A percentile compares a stretch with the other conserved stretches of the same genome.
Conservation (phyloP, 2,888 invertebrate genomes). For the Brenthis daphne region DNA sequence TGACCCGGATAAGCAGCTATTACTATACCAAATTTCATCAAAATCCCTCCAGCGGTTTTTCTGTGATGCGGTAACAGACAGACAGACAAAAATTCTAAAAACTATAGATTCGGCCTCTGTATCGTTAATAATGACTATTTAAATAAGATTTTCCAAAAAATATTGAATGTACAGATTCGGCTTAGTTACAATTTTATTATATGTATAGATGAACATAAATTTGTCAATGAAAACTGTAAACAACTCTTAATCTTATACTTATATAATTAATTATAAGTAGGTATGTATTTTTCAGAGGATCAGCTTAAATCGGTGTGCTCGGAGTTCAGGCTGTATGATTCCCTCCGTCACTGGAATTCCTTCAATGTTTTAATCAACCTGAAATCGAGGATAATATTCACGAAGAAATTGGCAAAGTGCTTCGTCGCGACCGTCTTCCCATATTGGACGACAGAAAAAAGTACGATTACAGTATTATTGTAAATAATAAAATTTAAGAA, state of each 20-base stretch:
- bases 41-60: no score
- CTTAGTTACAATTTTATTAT: no score
- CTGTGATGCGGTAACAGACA: no score
- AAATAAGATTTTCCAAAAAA: no score
- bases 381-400: constrained; percentile 80
- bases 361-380: constrained; percentile 78
- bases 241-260: not conserved
- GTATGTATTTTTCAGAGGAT: constrained; percentile 60
- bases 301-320: constrained; percentile 80
- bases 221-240: no score
- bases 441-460: constrained; percentile 82
- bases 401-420: constrained; percentile 83
- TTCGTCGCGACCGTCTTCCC: constrained; percentile 83
- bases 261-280: not conserved
- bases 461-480: constrained; percentile 51
- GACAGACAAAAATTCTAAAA: no score
- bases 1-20: no score
- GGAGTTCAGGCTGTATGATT: constrained; percentile 79
- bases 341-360: constrained; percentile 82
- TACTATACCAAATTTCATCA: no score
- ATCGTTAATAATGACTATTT: no score
- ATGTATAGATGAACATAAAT: not conserved
- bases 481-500: not conserved
- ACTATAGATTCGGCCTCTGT: no score
- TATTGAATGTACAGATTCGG: no score